These are phyloP conservation scores for Boulengeromyrus knoepffleri DNA, from an alignment of 2,113 vertebrate species.

Conservation along the genomic window DNA sequence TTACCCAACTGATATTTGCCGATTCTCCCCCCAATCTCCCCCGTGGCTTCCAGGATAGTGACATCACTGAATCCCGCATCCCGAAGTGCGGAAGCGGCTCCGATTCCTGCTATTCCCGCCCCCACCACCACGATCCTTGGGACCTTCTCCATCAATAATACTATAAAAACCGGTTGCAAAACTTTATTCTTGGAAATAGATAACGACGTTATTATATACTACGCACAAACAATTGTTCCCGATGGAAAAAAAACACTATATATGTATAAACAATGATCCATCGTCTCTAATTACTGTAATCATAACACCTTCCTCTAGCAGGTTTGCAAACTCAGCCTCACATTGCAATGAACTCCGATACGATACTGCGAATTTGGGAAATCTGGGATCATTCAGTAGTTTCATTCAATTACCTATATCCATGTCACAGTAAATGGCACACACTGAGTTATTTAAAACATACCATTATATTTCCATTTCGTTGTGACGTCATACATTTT, in stretches of 20 bases:
- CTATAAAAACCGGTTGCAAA: neutral
- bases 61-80: conserved; percentile 33
- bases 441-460: neutral
- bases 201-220: neutral
- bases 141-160: neutral
- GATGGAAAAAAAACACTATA: neutral
- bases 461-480: neutral
- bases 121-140: conserved; percentile 39
- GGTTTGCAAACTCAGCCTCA: neutral
- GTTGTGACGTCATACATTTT: neutral
- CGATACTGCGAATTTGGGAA: neutral
- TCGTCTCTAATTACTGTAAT: neutral
- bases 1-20: conserved; percentile 30
- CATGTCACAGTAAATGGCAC: neutral
- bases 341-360: neutral
- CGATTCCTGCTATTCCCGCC: conserved; percentile 38
- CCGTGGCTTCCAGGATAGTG: conserved; percentile 34
- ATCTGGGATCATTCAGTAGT: neutral
- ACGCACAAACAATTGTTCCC: neutral
- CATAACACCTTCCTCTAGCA: neutral
- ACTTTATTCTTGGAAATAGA: neutral
- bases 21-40: conserved; percentile 33
- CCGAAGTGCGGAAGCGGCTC: conserved; percentile 29
- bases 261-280: neutral
- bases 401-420: neutral